A percentile compares a stretch with the other conserved stretches of the same genome.
Conservation (phyloP, 1,140 invertebrate species). For the Nylanderia fulva region DNA sequence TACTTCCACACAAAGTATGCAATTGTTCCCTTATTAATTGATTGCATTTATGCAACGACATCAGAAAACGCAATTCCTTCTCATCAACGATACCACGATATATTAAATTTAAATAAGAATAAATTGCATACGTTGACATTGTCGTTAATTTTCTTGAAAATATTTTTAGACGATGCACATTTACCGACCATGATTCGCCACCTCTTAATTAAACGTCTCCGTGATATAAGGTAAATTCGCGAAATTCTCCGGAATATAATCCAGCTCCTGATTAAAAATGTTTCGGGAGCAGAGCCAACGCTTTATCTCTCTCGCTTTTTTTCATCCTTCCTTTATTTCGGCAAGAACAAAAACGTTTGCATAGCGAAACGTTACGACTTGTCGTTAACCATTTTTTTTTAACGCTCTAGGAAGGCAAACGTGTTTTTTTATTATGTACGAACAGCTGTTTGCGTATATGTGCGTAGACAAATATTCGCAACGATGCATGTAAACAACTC, state of each 20-base stretch:
- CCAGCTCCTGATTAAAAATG: slow-evolving; percentile 3
- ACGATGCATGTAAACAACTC: slow-evolving; percentile 38
- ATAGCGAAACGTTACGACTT: background rate
- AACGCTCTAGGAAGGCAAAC: background rate
- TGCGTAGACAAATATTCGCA: slow-evolving; percentile 26
- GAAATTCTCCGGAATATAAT: slow-evolving; percentile 6
- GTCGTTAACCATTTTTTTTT: slow-evolving; percentile 22
- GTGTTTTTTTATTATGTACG: slow-evolving; percentile 37
- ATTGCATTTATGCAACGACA: slow-evolving; percentile 14
- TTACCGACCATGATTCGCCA: background rate
- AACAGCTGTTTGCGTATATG: background rate
- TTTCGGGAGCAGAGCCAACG: too few relatives aligned
- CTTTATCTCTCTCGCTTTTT: background rate
- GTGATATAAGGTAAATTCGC: background rate
- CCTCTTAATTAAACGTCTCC: slow-evolving; percentile 21
- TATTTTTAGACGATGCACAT: background rate
- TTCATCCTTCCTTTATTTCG: background rate
- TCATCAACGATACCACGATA: background rate
- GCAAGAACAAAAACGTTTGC: slow-evolving; percentile 50
- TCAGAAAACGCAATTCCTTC: background rate
- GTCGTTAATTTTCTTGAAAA: slow-evolving; percentile 14
- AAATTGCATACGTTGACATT: background rate
- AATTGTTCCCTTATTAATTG: background rate
- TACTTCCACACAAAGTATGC: background rate
- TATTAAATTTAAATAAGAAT: background rate